A percentile compares a stretch with the other conserved stretches of the same genome.
Conservation (phyloP, 2,797 vertebrate genomes). For the Diplodus sargus region DNA sequence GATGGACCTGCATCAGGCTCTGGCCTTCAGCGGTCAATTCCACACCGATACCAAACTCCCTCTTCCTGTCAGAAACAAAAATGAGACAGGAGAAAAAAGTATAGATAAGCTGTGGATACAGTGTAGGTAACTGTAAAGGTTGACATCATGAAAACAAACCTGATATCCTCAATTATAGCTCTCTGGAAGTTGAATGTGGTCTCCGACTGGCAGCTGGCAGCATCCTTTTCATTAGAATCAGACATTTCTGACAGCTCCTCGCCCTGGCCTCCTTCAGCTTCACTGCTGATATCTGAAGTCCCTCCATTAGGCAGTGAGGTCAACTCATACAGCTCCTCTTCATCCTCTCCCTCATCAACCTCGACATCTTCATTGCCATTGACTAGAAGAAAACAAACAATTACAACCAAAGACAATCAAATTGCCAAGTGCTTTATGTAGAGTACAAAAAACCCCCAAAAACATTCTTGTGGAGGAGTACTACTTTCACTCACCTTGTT, state of each 20-base stretch:
- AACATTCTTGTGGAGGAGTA: neutral
- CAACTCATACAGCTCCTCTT: slow-evolving; percentile 80
- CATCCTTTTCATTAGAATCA: slow-evolving; percentile 38
- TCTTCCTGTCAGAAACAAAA: slow-evolving; percentile 74
- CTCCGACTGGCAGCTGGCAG: slow-evolving; percentile 31
- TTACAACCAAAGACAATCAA: neutral
- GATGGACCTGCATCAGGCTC: slow-evolving; percentile 84
- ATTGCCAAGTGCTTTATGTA: accelerated
- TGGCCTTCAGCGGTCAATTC: slow-evolving; percentile 81
- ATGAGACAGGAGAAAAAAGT: neutral
- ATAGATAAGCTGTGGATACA: neutral
- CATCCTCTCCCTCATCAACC: slow-evolving; percentile 70
- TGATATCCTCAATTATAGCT: slow-evolving; percentile 84
- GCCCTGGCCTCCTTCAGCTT: slow-evolving; percentile 53
- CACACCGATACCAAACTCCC: slow-evolving; percentile 86
- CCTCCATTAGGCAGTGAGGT: slow-evolving; percentile 51
- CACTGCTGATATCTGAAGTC: slow-evolving; percentile 41
- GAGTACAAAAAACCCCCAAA: neutral
- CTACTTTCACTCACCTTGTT: slow-evolving; percentile 61
- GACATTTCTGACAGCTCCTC: slow-evolving; percentile 51
- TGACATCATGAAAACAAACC: slow-evolving; percentile 63
- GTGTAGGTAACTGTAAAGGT: neutral
- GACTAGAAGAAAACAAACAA: slow-evolving; percentile 29
- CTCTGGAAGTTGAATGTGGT: slow-evolving; percentile 52
- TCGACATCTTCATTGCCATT: slow-evolving; percentile 39